Base-by-base conservation (phyloP, 1,140 invertebrate genomes). In the Tachypleus tridentatus region DNA sequence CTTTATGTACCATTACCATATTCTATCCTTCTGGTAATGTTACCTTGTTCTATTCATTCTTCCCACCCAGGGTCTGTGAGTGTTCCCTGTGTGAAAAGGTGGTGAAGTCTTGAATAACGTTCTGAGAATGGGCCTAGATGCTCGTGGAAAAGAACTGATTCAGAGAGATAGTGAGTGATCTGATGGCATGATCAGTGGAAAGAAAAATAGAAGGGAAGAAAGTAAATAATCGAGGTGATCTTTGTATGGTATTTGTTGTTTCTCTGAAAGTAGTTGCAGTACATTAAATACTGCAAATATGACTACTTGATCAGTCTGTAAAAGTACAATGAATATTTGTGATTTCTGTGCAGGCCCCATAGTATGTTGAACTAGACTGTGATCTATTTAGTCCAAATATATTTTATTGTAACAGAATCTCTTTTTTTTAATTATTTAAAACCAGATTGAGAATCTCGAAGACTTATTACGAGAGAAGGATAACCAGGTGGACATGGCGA, bases 381-480 rank as follows among this genome's bases (percentile, higher is more conserved):
- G n/a, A 54, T 9, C 8, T 9, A 48, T 62, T 3, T 48, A 29
- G 47, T 49, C 50, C 10, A n/a, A 29, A 60, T n/a, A 49, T 49
- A 47, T 49, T 10, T 49, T 47, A 57, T 48, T 50, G 50, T 10
- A 7, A 11, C 47, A 49, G 49, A 5, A 50, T 57, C n/a, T 49
- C 54, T 57, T n/a, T 3, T 57, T 51, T 5, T 60, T 92, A 97
- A 76, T 83, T 94, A 76, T 5, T 60, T 92, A 97, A 76, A 83
- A 94, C 76, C 97, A 98, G 87, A 93, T 97, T 76, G 95, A 98
- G 79, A 96, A 96, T 77, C 79, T 98, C 57, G 96, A 98, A 81
- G 94, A 97, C 74, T 80, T 96, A 58, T 81, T 98, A 6, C 94
- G 95, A 78, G 95, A 98, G 76, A 98, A 98, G 79, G 96, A 98